phyloP scores from a whole-genome alignment of 2,888 invertebrate genomes.

The Sabatieria punctata region DNA sequence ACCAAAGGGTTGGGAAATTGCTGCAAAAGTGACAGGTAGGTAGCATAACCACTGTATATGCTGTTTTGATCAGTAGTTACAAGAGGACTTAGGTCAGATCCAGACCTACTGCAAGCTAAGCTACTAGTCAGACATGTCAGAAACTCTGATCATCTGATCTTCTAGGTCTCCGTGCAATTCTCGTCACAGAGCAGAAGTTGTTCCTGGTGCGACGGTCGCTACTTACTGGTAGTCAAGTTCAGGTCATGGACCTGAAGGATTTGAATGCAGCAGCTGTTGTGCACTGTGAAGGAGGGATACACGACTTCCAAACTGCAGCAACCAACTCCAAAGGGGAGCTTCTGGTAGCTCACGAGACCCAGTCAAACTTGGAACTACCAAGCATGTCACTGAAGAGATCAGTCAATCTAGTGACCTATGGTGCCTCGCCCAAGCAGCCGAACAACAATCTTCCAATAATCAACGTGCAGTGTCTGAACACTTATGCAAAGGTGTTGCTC shows the following conservation, averaged over 20 bases:
- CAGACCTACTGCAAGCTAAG: no score
- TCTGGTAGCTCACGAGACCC: constrained; percentile 1
- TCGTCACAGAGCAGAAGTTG: background rate
- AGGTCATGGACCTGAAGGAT: background rate
- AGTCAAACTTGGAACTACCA: constrained; percentile 4
- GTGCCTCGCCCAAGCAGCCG: background rate
- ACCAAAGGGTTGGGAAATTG: constrained; percentile 2
- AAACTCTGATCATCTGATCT: no score
- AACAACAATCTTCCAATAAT: no score
- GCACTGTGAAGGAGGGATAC: background rate
- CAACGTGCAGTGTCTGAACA: background rate
- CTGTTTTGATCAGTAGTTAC: no score
- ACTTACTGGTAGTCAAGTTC: background rate
- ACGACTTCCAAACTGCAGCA: background rate
- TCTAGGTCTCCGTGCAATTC: background rate
- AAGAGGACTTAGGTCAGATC: no score
- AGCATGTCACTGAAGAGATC: background rate
- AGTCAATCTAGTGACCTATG: background rate
- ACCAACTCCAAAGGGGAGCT: background rate
- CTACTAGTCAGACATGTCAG: no score
- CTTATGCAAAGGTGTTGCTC: background rate
- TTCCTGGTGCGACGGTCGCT: background rate
- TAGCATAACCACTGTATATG: no score
- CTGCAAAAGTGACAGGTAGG: no score
- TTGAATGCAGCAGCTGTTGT: background rate